phyloP scores from a whole-genome alignment of 2,888 invertebrate genomes.

The Sialis fuliginosa region DNA sequence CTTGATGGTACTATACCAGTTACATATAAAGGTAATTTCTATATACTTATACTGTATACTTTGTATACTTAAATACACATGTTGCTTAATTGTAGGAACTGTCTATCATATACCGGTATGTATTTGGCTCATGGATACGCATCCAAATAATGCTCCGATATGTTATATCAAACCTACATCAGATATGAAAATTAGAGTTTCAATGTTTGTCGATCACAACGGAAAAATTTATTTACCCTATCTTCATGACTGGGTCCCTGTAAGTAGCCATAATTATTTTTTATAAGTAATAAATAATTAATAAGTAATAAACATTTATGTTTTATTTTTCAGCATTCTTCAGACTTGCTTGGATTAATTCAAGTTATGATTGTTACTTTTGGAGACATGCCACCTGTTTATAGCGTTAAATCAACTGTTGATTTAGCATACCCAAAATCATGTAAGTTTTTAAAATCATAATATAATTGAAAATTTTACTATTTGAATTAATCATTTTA shows the following conservation, averaged over 20 bases:
- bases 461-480: conserved; percentile 2
- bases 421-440: conserved; percentile 34
- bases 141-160: conserved; percentile 92
- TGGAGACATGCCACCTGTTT: conserved; percentile 91
- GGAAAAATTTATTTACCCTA: conserved; percentile 95
- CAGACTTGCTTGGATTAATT: conserved; percentile 75
- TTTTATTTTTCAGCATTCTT: conserved; percentile 37
- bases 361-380: conserved; percentile 85
- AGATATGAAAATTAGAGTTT: conserved; percentile 90
- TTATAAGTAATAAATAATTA: too few species aligned
- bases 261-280: conserved; percentile 20
- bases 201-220: conserved; percentile 83
- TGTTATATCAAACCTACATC: conserved; percentile 86
- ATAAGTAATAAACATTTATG: conserved; percentile 4
- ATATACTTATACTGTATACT: conserved; percentile 2
- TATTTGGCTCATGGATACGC: conserved; percentile 92
- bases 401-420: conserved; percentile 36
- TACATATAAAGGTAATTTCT: conserved; percentile 53
- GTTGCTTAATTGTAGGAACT: conserved; percentile 30
- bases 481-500: conserved; percentile 10
- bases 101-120: conserved; percentile 93
- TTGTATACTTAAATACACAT: background rate
- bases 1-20: conserved; percentile 89
- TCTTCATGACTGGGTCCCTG: conserved; percentile 82
- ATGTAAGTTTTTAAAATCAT: conserved; percentile 20